Evolutionary conservation across 1,140 invertebrate genomes (phyloP), one percentile per base, ranked within the genome.

Genomic region (Bombus sibiricus): DNA sequence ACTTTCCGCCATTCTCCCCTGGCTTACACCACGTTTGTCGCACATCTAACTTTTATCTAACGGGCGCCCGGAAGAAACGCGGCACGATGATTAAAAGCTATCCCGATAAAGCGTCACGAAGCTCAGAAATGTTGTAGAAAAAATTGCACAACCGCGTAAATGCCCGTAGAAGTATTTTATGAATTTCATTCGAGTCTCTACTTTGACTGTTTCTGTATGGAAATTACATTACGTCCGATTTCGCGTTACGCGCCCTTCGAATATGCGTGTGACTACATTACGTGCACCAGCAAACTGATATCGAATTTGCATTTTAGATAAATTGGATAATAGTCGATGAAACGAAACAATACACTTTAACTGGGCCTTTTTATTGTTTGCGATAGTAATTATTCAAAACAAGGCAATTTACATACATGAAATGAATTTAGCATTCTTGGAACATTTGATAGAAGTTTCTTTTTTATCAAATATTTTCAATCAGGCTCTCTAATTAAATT

Each of bases 41-140:
- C 62, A n/a, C 53, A 79, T 84, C 75, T 72, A 22, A 13, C 39
- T 43, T 71, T 62, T 79, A 72, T 84, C 75, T 72, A 84, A 79
- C 66, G 75, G 75, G 64, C 80, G 76, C 62, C 83, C 66, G 39
- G 76, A 79, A 79, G 25, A 47, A 79, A 72, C 53, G 32, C n/a
- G 64, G 22, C 13, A 5, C 64, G 53, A 84, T 72, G 76, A 79
- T 84, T 78, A 84, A 84, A 71, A 68, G 66, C 66, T 39, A 3
- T 28, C 34, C 22, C n/a, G 82, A 84, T 84, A 84, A 78, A 43
- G 25, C 64, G 41, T 39, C 25, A 18, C 34, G 32, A 76, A 62
- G 10, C 18, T 41, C 12, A 32, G 62, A n/a, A 18, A 39, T 28
- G 28, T 68, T 39, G 15, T n/a, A 9, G 25, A 13, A 68, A 62